These are phyloP conservation scores for Anguilla anguilla DNA, from an alignment of 2,797 vertebrate genomes.

Conservation along the genomic window DNA sequence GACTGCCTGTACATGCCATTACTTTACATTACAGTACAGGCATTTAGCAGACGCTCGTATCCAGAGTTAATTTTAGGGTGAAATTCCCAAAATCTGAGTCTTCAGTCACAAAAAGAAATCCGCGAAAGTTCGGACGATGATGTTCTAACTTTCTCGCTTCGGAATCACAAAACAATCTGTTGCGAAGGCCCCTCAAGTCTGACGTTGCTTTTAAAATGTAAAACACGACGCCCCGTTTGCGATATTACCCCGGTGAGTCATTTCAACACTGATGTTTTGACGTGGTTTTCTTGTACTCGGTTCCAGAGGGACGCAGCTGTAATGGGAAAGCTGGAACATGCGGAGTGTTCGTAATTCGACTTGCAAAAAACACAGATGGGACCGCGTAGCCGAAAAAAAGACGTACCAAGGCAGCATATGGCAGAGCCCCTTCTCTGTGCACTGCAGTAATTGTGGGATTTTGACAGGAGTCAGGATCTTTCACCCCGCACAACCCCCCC, in stretches of 20 bases:
- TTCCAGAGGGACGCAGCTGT: slow-evolving; percentile 47
- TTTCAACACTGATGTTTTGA: slow-evolving; percentile 55
- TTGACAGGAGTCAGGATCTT: neutral
- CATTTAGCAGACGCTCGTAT: no score
- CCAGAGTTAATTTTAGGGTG: no score
- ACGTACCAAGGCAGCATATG: neutral
- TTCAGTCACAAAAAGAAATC: no score
- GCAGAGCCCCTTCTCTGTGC: neutral
- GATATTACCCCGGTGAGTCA: slow-evolving; percentile 57
- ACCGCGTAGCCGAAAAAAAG: neutral
- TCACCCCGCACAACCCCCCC: no score
- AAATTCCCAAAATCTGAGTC: no score
- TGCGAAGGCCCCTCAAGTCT: slow-evolving; percentile 45
- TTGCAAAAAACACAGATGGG: neutral
- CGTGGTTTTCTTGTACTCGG: slow-evolving; percentile 38
- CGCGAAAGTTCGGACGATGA: no score
- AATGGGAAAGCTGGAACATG: slow-evolving; percentile 41
- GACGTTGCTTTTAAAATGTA: slow-evolving; percentile 67
- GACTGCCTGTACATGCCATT: no score
- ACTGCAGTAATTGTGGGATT: neutral
- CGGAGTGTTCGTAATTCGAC: slow-evolving; percentile 39
- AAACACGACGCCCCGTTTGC: slow-evolving; percentile 64
- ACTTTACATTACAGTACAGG: no score
- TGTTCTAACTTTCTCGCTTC: no score
- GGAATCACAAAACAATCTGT: slow-evolving; percentile 48